phyloP scores from a whole-genome alignment of 2,888 invertebrate species.

The Tolmerus cingulatus region DNA sequence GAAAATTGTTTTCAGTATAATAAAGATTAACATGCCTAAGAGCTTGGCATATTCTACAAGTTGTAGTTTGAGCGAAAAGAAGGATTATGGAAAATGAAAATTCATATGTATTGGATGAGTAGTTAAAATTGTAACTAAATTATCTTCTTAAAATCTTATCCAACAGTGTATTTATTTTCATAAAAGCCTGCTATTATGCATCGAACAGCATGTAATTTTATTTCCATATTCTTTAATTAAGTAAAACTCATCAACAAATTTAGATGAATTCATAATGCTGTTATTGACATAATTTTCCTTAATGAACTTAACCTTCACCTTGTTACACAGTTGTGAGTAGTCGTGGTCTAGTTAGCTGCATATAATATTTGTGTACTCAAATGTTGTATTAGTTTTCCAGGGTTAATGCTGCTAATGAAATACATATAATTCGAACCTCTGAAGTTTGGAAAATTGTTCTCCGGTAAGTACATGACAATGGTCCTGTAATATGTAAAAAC shows the following conservation, averaged over 20 bases:
- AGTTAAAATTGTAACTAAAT: neutral
- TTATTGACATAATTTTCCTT: neutral
- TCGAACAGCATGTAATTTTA: neutral
- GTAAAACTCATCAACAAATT: neutral
- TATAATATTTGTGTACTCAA: neutral
- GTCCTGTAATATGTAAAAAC: neutral
- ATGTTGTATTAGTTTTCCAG: neutral
- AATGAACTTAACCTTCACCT: neutral
- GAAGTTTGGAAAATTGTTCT: neutral
- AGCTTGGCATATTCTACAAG: too few relatives aligned
- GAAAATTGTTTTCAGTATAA: too few relatives aligned
- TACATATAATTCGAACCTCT: neutral
- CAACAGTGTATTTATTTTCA: neutral
- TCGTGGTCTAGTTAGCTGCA: neutral
- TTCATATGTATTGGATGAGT: neutral
- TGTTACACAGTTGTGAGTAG: neutral
- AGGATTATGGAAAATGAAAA: too few relatives aligned
- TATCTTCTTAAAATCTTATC: neutral
- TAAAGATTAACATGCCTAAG: too few relatives aligned
- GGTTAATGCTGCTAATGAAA: neutral
- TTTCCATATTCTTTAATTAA: neutral
- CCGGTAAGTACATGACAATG: neutral
- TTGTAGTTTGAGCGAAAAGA: too few relatives aligned
- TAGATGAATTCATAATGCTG: neutral
- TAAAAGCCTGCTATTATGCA: neutral